Conservation (phyloP, 2,888 invertebrate genomes). For the Drosophila macrospina region DNA sequence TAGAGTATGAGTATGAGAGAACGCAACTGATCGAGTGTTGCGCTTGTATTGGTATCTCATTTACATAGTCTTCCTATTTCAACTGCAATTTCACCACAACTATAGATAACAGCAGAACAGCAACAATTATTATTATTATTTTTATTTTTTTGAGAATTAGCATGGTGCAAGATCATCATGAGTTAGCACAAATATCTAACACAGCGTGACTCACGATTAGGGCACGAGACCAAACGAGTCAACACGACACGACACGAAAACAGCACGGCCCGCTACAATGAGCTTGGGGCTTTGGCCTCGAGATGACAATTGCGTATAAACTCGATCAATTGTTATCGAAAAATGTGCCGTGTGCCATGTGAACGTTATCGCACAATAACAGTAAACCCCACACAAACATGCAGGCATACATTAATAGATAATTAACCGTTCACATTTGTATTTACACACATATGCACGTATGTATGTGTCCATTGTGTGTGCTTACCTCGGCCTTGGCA, state of each 20-base stretch:
- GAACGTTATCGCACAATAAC: slow-evolving; percentile 21
- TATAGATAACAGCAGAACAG: slow-evolving; percentile 33
- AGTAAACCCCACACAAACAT: slow-evolving; percentile 7
- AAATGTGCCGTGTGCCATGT: slow-evolving; percentile 33
- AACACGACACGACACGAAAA: slow-evolving; percentile 7
- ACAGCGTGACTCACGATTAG: slow-evolving; percentile 45
- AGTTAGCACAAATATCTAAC: slow-evolving; percentile 34
- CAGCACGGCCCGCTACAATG: slow-evolving; percentile 11
- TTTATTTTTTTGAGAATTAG: slow-evolving; percentile 45
- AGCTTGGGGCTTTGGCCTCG: slow-evolving; percentile 24
- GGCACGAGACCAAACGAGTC: slow-evolving; percentile 21
- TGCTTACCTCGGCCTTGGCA: slow-evolving; percentile 40
- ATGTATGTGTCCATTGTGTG: background rate
- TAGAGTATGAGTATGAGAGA: background rate
- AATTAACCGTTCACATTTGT: slow-evolving; percentile 1
- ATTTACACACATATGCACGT: background rate
- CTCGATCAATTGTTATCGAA: slow-evolving; percentile 48
- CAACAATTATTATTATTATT: background rate
- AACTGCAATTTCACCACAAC: slow-evolving; percentile 63
- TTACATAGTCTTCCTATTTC: slow-evolving; percentile 9
- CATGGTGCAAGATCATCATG: slow-evolving; percentile 54
- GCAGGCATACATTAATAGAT: slow-evolving; percentile 15
- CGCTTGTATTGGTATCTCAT: slow-evolving; percentile 14
- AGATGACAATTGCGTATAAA: slow-evolving; percentile 37
- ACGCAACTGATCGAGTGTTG: slow-evolving; percentile 1